Base-by-base conservation (phyloP, 1,140 invertebrate genomes). In the Papilio helenus region DNA sequence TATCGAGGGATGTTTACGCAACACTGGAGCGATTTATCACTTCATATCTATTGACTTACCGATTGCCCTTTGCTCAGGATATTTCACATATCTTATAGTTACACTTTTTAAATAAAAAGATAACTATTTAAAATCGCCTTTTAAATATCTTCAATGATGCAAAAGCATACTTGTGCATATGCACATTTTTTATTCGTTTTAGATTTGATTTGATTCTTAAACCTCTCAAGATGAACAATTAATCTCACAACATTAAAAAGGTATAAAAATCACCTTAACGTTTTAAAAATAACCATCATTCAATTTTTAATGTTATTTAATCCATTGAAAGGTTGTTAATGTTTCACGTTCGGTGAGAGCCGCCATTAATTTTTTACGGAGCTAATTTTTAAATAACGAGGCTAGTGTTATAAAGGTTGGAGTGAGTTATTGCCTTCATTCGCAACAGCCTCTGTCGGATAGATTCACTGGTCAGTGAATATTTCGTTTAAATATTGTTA, bases 1-100 rank as follows among this genome's bases (percentile, higher is more conserved):
- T 34, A 68, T 29, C 26, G 61, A 18, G 61, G 61, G 61, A 68
- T 68, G 61, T 68, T 68, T 29, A 16, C 61, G 61, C 61, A 68
- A 68, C 61, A 18, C 23, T 29, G 14, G 12, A 29, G 16, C 23
- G 12, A 68, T 68, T 68, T 68, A 29, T 68, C 61, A 68, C 26
- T 29, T 12, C 14, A 3, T 68, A 68, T 68, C 61, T 34, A 68
- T 68, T 34, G 61, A 68, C 58, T 26, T 61, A 23, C 58, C 23
- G 58, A 34, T 29, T 68, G 61, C 12, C 14, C 61, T 68, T 68
- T 34, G 58, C 61, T 16, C 3, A 14, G 12, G 12, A 68, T 16
- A 68, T 68, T 68, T 16, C 9, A 29, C 26, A 68, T 26, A 26
- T 68, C 18, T 68, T 29, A 9, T 14, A 68, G 34, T 18, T 5